A percentile compares a stretch with the other conserved stretches of the same genome.
Evolutionary conservation across 2,113 vertebrate species (phyloP).

Genomic region (Artemisiospiza belli): DNA sequence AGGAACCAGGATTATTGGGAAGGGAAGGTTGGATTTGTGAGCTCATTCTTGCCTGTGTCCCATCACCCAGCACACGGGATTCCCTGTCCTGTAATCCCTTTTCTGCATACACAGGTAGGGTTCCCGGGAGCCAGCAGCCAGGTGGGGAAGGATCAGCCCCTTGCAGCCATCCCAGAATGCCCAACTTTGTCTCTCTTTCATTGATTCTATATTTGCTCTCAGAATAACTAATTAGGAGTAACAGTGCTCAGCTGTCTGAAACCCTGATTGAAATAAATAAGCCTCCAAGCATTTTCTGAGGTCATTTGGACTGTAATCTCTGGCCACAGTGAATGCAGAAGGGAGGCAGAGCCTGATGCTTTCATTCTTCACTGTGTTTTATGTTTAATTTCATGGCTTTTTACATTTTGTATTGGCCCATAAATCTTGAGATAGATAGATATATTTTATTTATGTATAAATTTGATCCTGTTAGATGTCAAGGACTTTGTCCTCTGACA

Average conservation of each 20-base stretch:
- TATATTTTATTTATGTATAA: neutral
- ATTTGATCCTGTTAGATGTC: neutral
- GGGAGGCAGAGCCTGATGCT: neutral
- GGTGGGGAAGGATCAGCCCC: neutral
- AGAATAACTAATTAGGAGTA: neutral
- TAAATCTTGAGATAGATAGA: neutral
- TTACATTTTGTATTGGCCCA: neutral
- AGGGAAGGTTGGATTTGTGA: neutral
- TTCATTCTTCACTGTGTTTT: neutral
- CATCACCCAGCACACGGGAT: neutral
- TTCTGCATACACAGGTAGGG: neutral
- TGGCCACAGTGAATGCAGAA: neutral
- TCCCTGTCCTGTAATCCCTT: neutral
- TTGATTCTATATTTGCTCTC: neutral
- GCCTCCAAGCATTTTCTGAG: neutral
- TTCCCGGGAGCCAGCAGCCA: neutral
- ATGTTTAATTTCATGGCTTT: neutral
- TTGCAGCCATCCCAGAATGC: neutral
- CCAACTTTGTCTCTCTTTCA: neutral
- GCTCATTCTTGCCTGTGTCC: neutral
- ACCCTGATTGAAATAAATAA: neutral
- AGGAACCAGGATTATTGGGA: neutral
- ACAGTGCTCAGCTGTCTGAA: neutral
- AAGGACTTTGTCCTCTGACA: neutral
- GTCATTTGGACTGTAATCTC: neutral